phyloP scores from a whole-genome alignment of 2,888 invertebrate genomes.

The Eupithecia inturbata region DNA sequence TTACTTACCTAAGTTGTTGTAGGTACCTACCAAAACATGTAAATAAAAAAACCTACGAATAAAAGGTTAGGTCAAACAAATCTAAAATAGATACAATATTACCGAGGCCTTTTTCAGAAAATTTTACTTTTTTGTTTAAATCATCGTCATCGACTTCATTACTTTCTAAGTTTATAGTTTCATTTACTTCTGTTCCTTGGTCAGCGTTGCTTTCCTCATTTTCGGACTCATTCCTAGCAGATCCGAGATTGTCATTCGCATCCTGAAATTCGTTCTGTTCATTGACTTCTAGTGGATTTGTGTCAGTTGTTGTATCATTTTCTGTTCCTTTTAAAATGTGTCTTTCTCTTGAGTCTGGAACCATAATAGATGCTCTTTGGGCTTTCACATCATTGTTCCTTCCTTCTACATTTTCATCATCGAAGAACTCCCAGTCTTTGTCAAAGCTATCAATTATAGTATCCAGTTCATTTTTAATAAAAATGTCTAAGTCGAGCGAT shows the following conservation, averaged over 20 bases:
- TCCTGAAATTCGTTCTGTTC: slow-evolving; percentile 31
- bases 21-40: not conserved
- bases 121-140: slow-evolving; percentile 67
- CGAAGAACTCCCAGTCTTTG: too few relatives aligned
- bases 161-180: slow-evolving; percentile 22
- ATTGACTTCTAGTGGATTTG: not conserved
- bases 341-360: not conserved
- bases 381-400: not conserved
- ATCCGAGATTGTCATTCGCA: slow-evolving; percentile 29
- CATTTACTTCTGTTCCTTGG: slow-evolving; percentile 27
- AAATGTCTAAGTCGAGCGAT: slow-evolving; percentile 20
- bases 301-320: not conserved
- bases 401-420: not conserved
- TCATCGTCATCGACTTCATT: slow-evolving; percentile 50
- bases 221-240: slow-evolving; percentile 9
- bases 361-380: not conserved
- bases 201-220: slow-evolving; percentile 12
- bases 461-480: slow-evolving; percentile 45
- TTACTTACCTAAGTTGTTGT: not conserved
- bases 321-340: slow-evolving; percentile 1
- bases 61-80: not conserved
- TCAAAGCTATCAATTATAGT: slow-evolving; percentile 36
- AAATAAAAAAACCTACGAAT: not conserved
- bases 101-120: slow-evolving; percentile 65
- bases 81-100: slow-evolving; percentile 51